Conservation (phyloP, 1,140 invertebrate species). For the Onthophagus taurus region DNA sequence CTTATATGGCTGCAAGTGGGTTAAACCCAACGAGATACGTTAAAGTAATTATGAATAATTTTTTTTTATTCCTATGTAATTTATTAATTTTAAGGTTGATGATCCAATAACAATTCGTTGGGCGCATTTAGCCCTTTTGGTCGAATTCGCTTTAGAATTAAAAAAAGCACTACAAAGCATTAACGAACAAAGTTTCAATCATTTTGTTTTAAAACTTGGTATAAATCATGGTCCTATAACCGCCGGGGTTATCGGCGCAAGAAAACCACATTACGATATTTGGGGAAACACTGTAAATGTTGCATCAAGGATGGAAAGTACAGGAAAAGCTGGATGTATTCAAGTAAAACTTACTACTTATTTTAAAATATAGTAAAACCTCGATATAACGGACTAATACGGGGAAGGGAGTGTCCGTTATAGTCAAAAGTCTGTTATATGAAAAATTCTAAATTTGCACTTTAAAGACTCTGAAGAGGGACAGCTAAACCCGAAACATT, state of each 20-base stretch:
- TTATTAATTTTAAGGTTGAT: constrained; percentile 44
- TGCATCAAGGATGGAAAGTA: constrained; percentile 92
- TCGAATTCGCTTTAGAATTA: constrained; percentile 84
- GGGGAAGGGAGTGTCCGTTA: no score
- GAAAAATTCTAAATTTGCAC: no score
- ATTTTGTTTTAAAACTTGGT: constrained; percentile 89
- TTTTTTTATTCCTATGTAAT: constrained; percentile 3
- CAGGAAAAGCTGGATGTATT: constrained; percentile 88
- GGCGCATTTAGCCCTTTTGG: constrained; percentile 73
- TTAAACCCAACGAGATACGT: constrained; percentile 62
- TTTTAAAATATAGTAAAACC: not conserved
- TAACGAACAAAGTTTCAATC: constrained; percentile 92
- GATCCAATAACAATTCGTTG: constrained; percentile 64
- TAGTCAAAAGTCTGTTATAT: no score
- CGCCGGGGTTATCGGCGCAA: constrained; percentile 86
- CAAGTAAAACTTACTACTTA: constrained; percentile 52
- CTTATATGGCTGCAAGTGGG: constrained; percentile 95
- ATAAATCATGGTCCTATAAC: constrained; percentile 94
- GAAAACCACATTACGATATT: constrained; percentile 94
- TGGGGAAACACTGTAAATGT: constrained; percentile 96
- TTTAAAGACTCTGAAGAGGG: no score
- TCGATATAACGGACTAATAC: no score
- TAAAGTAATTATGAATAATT: constrained; percentile 41
- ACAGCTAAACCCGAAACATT: no score
- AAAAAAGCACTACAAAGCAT: constrained; percentile 82